Evolutionary conservation across 2,113 vertebrate genomes (phyloP).

Genomic region (Albula glossodonta): DNA sequence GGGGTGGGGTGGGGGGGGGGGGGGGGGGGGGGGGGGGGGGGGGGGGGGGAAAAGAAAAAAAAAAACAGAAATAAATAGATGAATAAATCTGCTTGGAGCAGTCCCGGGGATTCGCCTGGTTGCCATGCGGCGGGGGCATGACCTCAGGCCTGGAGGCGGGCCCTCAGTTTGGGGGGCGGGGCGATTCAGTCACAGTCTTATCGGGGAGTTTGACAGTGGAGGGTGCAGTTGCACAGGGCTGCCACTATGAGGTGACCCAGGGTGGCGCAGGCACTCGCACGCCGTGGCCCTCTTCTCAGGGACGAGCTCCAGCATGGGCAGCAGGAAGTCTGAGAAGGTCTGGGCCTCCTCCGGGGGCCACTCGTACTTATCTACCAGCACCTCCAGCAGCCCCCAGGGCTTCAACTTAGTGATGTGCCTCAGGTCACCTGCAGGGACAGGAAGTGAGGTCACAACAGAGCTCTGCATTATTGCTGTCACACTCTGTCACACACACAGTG

Average conservation of each 20-base stretch:
- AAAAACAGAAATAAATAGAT: constrained; percentile 62
- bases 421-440: constrained; percentile 80
- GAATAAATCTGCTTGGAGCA: constrained; percentile 62
- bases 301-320: constrained; percentile 94
- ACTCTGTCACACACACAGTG: background rate
- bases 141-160: too few relatives aligned
- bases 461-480: background rate
- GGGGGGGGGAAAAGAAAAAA: too few relatives aligned
- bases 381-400: constrained; percentile 95
- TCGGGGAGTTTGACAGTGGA: constrained; percentile 21
- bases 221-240: constrained; percentile 37
- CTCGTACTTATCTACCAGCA: constrained; percentile 94
- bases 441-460: background rate
- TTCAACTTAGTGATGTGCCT: constrained; percentile 99
- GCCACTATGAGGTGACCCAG: constrained; percentile 85
- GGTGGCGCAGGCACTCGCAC: constrained; percentile 88
- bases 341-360: constrained; percentile 90
- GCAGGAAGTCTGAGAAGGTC: constrained; percentile 89
- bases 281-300: constrained; percentile 94
- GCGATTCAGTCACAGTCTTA: background rate
- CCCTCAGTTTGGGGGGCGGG: background rate
- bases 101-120: constrained; percentile 68
- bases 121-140: background rate
- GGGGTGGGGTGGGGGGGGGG: too few relatives aligned
- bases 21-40: too few relatives aligned